Conservation (phyloP, 2,797 vertebrate species). For the Syngnathus rostellatus region DNA sequence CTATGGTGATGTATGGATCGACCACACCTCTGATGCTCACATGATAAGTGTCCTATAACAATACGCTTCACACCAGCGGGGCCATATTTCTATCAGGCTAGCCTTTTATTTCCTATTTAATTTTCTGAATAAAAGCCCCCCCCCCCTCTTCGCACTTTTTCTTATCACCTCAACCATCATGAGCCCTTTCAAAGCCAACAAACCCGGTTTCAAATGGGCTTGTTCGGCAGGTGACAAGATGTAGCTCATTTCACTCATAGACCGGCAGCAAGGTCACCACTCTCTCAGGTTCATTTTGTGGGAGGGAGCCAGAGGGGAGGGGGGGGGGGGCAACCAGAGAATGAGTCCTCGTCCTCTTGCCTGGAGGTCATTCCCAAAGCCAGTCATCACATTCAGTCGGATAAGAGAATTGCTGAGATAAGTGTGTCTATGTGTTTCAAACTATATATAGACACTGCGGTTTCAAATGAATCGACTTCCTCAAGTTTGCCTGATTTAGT, state of each 20-base stretch:
- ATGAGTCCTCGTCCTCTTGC: conserved; percentile 80
- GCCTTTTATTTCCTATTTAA: conserved; percentile 70
- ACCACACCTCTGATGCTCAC: conserved; percentile 38
- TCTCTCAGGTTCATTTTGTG: conserved; percentile 90
- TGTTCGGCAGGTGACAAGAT: conserved; percentile 87
- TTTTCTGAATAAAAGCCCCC: conserved; percentile 70
- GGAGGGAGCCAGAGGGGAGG: conserved; percentile 71
- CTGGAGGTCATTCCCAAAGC: conserved; percentile 87
- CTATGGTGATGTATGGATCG: conserved; percentile 7
- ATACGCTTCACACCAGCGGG: conserved; percentile 59
- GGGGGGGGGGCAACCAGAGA: conserved; percentile 67
- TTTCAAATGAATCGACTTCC: conserved; percentile 9
- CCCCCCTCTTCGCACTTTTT: conserved; percentile 23
- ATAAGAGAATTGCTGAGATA: conserved; percentile 72
- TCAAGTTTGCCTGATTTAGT: background rate
- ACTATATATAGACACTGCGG: conserved; percentile 14
- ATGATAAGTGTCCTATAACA: conserved; percentile 48
- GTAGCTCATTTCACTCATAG: conserved; percentile 89
- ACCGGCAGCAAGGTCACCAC: conserved; percentile 91
- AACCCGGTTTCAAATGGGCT: conserved; percentile 80
- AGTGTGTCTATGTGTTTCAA: conserved; percentile 32
- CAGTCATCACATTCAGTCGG: conserved; percentile 75
- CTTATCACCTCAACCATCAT: conserved; percentile 76
- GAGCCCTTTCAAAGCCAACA: conserved; percentile 87
- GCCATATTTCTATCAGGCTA: conserved; percentile 77